Conservation (phyloP, 92 coral and sea anemone species). For the Diadumene lineata region DNA sequence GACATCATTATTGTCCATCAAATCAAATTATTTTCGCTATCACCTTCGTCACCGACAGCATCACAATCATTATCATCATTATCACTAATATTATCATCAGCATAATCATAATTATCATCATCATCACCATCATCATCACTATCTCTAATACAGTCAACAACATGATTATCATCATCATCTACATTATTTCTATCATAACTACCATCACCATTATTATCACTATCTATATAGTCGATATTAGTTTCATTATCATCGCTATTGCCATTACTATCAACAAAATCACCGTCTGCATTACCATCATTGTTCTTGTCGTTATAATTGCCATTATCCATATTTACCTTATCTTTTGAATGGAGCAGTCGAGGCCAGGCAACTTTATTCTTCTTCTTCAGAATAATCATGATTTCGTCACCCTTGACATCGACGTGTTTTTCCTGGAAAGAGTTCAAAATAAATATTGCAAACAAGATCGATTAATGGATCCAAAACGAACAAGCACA, state of each 20-base stretch:
- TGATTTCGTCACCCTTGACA: slow-evolving; percentile 83
- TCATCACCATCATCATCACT: neutral
- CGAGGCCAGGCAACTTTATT: slow-evolving; percentile 73
- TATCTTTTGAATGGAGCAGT: slow-evolving; percentile 59
- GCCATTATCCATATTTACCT: slow-evolving; percentile 43
- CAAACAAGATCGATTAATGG: too few species aligned
- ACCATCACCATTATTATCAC: neutral
- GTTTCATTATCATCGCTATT: neutral
- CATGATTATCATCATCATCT: neutral
- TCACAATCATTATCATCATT: neutral
- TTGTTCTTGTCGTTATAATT: neutral
- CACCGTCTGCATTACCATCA: neutral
- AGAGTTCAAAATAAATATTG: neutral
- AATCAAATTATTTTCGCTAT: too few species aligned
- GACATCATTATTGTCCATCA: too few species aligned
- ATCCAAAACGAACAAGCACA: too few species aligned
- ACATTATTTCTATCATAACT: neutral
- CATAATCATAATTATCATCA: neutral
- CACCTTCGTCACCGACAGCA: too few species aligned
- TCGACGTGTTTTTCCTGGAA: slow-evolving; percentile 68
- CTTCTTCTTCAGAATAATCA: slow-evolving; percentile 64
- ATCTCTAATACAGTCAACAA: neutral
- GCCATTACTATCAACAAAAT: neutral
- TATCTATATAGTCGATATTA: neutral
- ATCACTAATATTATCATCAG: neutral